Evolutionary conservation across 2,888 invertebrate genomes (phyloP).

Genomic region (Anorthoa munda): DNA sequence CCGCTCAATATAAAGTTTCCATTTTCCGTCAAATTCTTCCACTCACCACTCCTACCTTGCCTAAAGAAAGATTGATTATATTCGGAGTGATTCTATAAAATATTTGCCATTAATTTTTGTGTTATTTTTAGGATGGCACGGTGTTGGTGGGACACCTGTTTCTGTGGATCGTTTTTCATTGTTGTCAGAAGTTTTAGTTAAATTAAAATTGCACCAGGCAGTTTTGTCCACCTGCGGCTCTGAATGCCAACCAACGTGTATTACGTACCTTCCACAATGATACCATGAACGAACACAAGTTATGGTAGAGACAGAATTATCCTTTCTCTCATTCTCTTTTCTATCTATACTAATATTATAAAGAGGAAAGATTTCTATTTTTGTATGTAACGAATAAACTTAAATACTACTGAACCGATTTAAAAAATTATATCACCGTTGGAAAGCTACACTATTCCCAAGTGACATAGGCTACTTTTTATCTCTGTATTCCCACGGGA

Average conservation of each 20-base stretch:
- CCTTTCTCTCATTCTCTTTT: background rate
- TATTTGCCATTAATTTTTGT: background rate
- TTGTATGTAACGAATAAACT: too few relatives aligned
- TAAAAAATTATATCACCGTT: too few relatives aligned
- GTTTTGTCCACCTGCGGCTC: constrained; percentile 14
- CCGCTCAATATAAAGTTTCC: constrained; percentile 76
- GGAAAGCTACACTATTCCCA: too few relatives aligned
- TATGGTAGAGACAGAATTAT: background rate
- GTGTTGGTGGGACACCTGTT: constrained; percentile 7
- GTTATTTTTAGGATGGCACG: constrained; percentile 5
- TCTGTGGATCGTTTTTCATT: constrained; percentile 35
- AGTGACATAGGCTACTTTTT: too few relatives aligned
- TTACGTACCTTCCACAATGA: background rate
- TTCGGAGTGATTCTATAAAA: constrained; percentile 26
- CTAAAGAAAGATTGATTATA: constrained; percentile 59
- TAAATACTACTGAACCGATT: too few relatives aligned
- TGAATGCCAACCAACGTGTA: background rate
- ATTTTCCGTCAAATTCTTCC: constrained; percentile 73
- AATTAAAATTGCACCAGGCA: constrained; percentile 1
- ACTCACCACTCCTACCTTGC: constrained; percentile 52
- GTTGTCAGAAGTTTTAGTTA: constrained; percentile 32
- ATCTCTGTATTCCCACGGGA: too few relatives aligned
- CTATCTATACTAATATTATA: too few relatives aligned
- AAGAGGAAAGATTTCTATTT: too few relatives aligned
- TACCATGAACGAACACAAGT: background rate